Evolutionary conservation across 2,797 vertebrate genomes (phyloP).

Genomic region (Pseudomugil gertrudae): DNA sequence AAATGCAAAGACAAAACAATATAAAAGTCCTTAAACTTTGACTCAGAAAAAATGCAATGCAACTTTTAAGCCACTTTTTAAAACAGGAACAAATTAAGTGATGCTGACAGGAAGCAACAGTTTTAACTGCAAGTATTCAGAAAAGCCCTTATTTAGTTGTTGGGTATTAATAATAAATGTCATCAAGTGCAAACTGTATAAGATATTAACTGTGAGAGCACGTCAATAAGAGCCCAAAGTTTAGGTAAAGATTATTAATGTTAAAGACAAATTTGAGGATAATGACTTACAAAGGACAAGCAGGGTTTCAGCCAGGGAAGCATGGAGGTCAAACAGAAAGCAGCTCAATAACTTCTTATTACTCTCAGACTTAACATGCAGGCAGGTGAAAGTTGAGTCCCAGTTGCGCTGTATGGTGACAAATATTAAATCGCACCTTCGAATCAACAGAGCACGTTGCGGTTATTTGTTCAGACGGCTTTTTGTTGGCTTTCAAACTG

Average conservation of each 20-base stretch:
- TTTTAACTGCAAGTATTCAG: not conserved
- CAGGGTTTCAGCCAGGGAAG: constrained; percentile 6
- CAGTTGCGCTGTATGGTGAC: constrained; percentile 19
- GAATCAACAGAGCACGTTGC: not conserved
- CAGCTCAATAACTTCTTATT: constrained; percentile 36
- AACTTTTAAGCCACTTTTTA: not conserved
- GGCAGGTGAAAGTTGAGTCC: constrained; percentile 54
- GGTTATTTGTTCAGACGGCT: not conserved
- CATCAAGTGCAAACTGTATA: not conserved
- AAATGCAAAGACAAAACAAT: not conserved
- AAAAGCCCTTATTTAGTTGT: not conserved
- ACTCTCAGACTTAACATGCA: constrained; percentile 27
- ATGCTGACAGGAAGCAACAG: not conserved
- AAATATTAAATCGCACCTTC: constrained; percentile 6
- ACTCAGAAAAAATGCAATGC: not conserved
- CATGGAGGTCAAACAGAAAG: constrained; percentile 42
- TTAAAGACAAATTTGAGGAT: constrained; percentile 1
- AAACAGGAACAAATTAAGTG: not conserved
- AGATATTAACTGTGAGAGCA: not conserved
- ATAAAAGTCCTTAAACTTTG: not conserved
- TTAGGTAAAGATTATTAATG: not conserved
- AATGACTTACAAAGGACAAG: constrained; percentile 3
- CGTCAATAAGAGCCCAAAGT: not conserved
- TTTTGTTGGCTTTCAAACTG: constrained; percentile 31
- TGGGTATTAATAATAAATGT: not conserved